Base-by-base conservation (phyloP, 2,888 invertebrate species). In the Lymantria dispar region DNA sequence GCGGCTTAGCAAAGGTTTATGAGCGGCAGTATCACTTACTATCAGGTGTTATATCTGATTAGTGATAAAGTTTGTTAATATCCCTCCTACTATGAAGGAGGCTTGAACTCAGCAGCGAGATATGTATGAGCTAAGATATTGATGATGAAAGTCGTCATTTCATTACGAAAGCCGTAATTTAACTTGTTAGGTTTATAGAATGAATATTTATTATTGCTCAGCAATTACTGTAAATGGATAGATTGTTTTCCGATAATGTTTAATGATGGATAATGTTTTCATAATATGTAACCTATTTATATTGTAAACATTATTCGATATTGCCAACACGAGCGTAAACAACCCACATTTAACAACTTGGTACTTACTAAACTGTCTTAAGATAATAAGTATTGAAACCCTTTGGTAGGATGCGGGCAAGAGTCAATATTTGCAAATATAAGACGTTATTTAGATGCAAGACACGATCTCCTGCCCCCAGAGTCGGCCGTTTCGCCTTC, bases 341-440 rank as follows among this genome's bases (percentile, higher is more conserved):
- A 70, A 76, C 72, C 74, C 74, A 61, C 72, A 74, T 79, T 79
- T 80, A 75, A 74, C 72, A 79, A 75, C 74, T 81, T 80, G 74
- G 77, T 78, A 78, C 81, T 78, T 73, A 72, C 82, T 83, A 81
- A 85, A 85, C 83, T 81, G 79, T 84, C 80, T 83, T 80, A 83
- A 80, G 84, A 84, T 83, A 83, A 83, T 83, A 82, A 77, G 80
- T 79, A 84, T 83, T 74, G 72, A 76, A 80, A 72, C 83, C 82
- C 81, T 83, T 77, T 76, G 67, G 80, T 83, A 85, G 87, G 85
- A 85, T 86, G 80, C 80, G 82, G 83, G 74, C 73, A 76, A 80
- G 76, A 83, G 89, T 86, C 86, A 90, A 91, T 91, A 88, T 91
- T 90, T 87, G 87, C 85, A 84, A 85, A 87, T 84, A 87, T 89